These are phyloP conservation scores for Mustela lutreola DNA, from an alignment of 2,113 vertebrate species.

Conservation along the genomic window DNA sequence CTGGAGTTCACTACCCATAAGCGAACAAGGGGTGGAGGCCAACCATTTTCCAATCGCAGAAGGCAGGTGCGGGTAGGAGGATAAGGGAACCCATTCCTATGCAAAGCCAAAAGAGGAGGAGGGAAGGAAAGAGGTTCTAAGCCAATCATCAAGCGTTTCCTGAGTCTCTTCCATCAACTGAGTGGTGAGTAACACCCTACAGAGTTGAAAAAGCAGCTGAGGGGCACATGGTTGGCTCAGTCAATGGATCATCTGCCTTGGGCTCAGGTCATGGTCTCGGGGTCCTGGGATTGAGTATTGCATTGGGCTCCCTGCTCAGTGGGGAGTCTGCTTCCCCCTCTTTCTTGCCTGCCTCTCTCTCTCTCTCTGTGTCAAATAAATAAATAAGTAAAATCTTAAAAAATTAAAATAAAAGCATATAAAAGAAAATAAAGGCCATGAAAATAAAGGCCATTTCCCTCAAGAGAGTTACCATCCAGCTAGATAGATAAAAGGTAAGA, in stretches of 20 bases:
- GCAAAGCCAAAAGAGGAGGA: neutral
- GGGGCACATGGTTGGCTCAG: too few relatives aligned
- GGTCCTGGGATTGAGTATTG: too few relatives aligned
- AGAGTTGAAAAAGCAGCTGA: neutral
- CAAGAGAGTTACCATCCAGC: neutral
- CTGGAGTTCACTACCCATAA: neutral
- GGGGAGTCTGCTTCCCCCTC: too few relatives aligned
- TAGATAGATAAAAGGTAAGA: neutral
- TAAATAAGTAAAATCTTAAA: too few relatives aligned
- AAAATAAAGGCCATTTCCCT: conserved; percentile 29
- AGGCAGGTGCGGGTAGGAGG: neutral
- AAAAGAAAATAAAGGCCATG: conserved; percentile 35
- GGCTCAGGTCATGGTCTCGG: too few relatives aligned
- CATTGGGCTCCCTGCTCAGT: too few relatives aligned
- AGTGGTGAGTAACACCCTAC: neutral
- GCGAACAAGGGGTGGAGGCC: neutral
- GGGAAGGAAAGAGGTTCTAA: neutral
- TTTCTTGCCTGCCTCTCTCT: too few relatives aligned
- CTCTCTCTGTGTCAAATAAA: too few relatives aligned
- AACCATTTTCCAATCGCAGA: neutral
- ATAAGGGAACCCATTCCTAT: neutral
- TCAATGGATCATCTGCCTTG: too few relatives aligned
- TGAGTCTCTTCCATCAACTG: neutral
- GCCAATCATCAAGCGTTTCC: neutral
- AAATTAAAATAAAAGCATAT: neutral